phyloP scores from a whole-genome alignment of 1,140 invertebrate species.

The Penaeus indicus region DNA sequence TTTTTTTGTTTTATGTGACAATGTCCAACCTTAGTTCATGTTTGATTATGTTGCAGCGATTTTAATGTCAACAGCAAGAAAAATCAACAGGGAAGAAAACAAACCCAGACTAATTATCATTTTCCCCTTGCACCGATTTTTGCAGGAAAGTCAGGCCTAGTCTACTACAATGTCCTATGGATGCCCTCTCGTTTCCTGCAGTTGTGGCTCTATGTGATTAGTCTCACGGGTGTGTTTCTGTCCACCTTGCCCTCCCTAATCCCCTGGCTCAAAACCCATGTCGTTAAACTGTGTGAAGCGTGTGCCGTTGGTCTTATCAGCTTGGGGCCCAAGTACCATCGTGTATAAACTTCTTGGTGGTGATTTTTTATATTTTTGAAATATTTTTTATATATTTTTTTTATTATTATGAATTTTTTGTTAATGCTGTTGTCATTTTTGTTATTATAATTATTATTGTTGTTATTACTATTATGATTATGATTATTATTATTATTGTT shows the following conservation, averaged over 20 bases:
- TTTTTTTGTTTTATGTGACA: no score
- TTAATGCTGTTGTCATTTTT: no score
- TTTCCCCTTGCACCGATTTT: neutral
- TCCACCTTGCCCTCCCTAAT: conserved; percentile 25
- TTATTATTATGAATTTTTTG: no score
- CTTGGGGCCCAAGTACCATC: no score
- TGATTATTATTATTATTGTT: no score
- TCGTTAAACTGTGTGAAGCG: neutral
- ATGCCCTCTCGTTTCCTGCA: conserved; percentile 57
- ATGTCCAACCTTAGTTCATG: no score
- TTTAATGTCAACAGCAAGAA: neutral
- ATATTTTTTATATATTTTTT: no score
- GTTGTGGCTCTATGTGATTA: conserved; percentile 50
- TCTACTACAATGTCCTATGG: conserved; percentile 59
- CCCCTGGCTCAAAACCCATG: neutral
- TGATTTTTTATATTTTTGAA: no score
- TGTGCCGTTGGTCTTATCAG: neutral
- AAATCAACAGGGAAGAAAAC: neutral
- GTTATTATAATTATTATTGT: no score
- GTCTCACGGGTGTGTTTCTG: neutral
- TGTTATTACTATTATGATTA: no score
- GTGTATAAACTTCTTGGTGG: no score
- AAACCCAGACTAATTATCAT: neutral
- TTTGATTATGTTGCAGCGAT: no score
- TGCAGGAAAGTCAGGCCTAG: conserved; percentile 46